Conservation (phyloP, 2,797 vertebrate species). For the Caiman crocodilus region DNA sequence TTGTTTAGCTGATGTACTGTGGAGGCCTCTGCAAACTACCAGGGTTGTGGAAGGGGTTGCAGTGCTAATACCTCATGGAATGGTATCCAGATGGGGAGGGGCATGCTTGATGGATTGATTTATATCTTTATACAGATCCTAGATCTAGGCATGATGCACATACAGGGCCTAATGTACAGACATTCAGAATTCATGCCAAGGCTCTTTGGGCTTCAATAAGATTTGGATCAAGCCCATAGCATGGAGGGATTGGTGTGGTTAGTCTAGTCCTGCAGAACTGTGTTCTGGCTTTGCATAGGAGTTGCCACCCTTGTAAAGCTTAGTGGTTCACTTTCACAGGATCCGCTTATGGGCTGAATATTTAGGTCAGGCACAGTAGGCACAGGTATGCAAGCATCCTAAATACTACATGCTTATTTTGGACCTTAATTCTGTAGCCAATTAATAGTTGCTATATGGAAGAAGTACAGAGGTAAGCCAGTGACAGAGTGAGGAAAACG, state of each 20-base stretch:
- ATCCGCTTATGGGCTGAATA: fast-evolving
- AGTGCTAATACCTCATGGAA: not conserved
- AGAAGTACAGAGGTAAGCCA: too few relatives aligned
- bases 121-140: too few relatives aligned
- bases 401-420: not conserved
- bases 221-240: fast-evolving
- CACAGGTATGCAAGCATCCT: not conserved
- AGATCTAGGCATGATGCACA: not conserved
- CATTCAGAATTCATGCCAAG: not conserved
- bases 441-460: not conserved
- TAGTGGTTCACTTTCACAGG: not conserved
- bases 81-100: not conserved
- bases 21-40: not conserved
- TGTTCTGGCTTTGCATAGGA: not conserved
- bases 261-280: not conserved
- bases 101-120: not conserved
- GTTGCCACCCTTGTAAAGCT: not conserved
- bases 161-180: not conserved
- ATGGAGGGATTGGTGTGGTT: not conserved
- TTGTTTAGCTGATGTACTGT: not conserved
- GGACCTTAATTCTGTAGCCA: not conserved
- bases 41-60: not conserved
- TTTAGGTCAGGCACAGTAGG: not conserved
- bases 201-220: not conserved
- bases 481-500: not conserved